Base-by-base conservation (phyloP, 2,888 invertebrate species). In the Octonoba sinensis region DNA sequence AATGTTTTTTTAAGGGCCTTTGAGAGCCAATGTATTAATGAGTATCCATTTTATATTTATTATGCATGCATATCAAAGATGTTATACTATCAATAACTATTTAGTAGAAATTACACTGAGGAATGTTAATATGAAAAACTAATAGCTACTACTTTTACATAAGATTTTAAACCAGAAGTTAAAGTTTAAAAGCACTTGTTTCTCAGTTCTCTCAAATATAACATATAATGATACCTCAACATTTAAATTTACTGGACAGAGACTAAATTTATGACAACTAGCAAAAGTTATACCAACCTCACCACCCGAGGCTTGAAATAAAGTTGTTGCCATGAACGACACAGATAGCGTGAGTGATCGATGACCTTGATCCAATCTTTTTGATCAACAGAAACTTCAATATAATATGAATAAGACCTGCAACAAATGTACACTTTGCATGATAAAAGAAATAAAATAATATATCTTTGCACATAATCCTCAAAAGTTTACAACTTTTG, bases 311-410 rank as follows among this genome's bases (percentile, higher is more conserved):
- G 92, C 86, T 93, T 92, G 89, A 99, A 99, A 90, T 95, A 97
- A 66, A 99, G 91, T 88, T 93, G 93, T 90, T 99, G 99, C 96
- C 96, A 97, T 20, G 97, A 97, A 82, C 99, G 93, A 88, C 99
- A 99, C 88, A 93, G 93, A 90, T 94, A 97, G 85, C 92, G 91
- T 84, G 94, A 93, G 90, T 99, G 95, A 90, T 99, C 98, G 83
- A 98, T 92, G 73, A 99, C 93, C 81, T 94, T 92, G 84, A 95
- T 93, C 97, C 99, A 99, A 89, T 97, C 95, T 88, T 93, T 93
- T 89, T 96, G 94, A 90, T 99, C 96, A 90, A 97, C 95, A 0
- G 97, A 97, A 44, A 96, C 95, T 86, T 91, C 91, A 71, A 91
- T 89, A 88, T 96, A 96, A 86, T 96, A 93, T 87, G 93, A 96